phyloP scores from a whole-genome alignment of 30 jellyfish, hydroid and myxozoan species.

The Aurelia sp. region DNA sequence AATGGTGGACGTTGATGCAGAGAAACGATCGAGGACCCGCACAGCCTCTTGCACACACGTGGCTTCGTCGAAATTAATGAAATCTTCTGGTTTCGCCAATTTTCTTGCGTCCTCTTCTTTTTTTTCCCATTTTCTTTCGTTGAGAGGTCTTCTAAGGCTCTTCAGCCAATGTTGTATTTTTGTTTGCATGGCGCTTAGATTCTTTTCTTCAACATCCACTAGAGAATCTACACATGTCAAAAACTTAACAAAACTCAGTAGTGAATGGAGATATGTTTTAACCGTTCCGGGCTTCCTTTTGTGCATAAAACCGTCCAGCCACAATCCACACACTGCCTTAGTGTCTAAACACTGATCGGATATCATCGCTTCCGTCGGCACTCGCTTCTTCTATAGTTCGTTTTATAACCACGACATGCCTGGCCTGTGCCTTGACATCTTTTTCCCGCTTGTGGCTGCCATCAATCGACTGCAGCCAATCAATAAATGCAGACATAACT shows the following conservation, averaged over 20 bases:
- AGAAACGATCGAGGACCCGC: not conserved
- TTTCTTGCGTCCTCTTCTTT: conserved; percentile 25
- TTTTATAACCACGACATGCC: not conserved
- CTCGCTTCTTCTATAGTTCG: not conserved
- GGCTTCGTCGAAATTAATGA: conserved; percentile 8
- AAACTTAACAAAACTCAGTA: conserved; percentile 13
- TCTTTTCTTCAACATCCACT: not conserved
- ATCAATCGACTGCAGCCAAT: not conserved
- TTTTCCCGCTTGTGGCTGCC: not conserved
- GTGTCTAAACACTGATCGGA: no score
- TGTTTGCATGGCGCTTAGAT: not conserved
- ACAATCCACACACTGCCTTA: not conserved
- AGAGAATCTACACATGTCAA: not conserved
- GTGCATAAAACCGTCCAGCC: conserved; percentile 19
- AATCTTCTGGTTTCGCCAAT: conserved; percentile 23
- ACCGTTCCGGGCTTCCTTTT: conserved; percentile 42
- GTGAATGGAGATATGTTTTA: conserved; percentile 40
- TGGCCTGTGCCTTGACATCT: not conserved
- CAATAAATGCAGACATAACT: not conserved
- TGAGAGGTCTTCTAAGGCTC: not conserved
- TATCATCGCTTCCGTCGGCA: no score
- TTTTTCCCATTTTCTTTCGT: conserved; percentile 1
- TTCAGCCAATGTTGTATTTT: not conserved
- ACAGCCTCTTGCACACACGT: not conserved
- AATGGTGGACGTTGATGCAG: not conserved